A percentile compares a stretch with the other conserved stretches of the same genome.
Evolutionary conservation across 2,113 vertebrate species (phyloP).

Genomic region (Diadophis punctatus): DNA sequence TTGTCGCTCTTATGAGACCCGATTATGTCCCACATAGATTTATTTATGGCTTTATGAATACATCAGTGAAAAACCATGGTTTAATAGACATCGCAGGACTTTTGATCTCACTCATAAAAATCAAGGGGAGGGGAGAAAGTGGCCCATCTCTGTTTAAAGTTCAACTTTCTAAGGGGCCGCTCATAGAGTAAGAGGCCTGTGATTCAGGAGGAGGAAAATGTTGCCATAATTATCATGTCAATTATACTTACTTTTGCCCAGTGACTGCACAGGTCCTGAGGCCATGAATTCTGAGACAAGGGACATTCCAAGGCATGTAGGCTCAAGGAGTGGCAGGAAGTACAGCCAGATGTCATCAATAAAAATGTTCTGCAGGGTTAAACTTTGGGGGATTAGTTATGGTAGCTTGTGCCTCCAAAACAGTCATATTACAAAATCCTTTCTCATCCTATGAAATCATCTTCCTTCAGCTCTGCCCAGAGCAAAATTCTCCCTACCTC

Average conservation of each 20-base stretch:
- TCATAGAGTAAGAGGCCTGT: not conserved
- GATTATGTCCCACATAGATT: not conserved
- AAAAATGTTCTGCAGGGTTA: not conserved
- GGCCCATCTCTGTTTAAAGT: not conserved
- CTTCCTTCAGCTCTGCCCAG: not conserved
- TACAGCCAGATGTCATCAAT: not conserved
- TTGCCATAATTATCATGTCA: constrained; percentile 6
- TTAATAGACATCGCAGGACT: not conserved
- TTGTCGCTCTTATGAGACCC: not conserved
- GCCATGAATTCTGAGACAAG: constrained; percentile 12
- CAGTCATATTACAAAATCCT: not conserved
- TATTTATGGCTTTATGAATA: not conserved
- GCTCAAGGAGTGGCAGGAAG: constrained; percentile 47
- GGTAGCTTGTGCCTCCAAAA: not conserved
- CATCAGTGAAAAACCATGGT: not conserved
- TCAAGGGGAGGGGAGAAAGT: not conserved
- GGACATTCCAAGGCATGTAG: constrained; percentile 20
- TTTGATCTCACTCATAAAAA: not conserved
- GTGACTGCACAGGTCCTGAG: constrained; percentile 14
- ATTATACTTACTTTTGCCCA: constrained; percentile 25
- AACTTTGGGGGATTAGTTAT: not conserved
- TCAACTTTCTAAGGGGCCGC: not conserved
- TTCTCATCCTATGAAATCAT: not conserved
- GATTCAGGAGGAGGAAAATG: not conserved
- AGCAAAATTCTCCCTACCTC: not conserved